Evolutionary conservation across 1,140 invertebrate species (phyloP).

Genomic region (Harpegnathos saltator): DNA sequence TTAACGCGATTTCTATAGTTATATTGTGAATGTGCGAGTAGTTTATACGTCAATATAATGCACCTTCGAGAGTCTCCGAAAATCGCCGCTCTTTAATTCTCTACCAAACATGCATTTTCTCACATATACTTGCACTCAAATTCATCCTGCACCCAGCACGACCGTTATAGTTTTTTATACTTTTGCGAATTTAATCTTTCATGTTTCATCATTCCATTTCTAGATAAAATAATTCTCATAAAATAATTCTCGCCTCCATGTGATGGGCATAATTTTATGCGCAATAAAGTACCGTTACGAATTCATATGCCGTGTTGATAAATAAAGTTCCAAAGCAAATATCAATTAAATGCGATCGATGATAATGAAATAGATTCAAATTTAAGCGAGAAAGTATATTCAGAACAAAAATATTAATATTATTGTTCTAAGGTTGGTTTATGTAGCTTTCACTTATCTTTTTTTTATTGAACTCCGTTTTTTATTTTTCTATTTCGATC

Average conservation of each 20-base stretch:
- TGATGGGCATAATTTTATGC: slow-evolving; percentile 31
- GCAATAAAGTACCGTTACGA: slow-evolving; percentile 55
- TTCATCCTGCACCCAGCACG: slow-evolving; percentile 10
- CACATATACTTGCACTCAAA: background rate
- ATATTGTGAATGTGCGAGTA: slow-evolving; percentile 61
- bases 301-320: no score
- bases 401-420: no score
- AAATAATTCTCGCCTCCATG: slow-evolving; percentile 31
- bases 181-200: slow-evolving; percentile 44
- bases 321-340: no score
- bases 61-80: background rate
- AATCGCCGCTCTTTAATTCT: slow-evolving; percentile 69
- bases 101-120: slow-evolving; percentile 50
- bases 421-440: no score
- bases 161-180: slow-evolving; percentile 50
- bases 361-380: no score
- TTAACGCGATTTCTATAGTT: slow-evolving; percentile 42
- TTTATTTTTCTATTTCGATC: no score
- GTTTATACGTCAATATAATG: no score
- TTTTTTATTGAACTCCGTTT: no score
- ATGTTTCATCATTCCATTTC: slow-evolving; percentile 73
- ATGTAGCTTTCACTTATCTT: no score
- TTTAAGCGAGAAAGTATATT: no score
- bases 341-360: no score
- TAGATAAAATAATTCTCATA: slow-evolving; percentile 39